Evolutionary conservation across 2,113 vertebrate genomes (phyloP), one percentile per base, ranked within the genome.

Genomic region (Tiliqua scincoides): DNA sequence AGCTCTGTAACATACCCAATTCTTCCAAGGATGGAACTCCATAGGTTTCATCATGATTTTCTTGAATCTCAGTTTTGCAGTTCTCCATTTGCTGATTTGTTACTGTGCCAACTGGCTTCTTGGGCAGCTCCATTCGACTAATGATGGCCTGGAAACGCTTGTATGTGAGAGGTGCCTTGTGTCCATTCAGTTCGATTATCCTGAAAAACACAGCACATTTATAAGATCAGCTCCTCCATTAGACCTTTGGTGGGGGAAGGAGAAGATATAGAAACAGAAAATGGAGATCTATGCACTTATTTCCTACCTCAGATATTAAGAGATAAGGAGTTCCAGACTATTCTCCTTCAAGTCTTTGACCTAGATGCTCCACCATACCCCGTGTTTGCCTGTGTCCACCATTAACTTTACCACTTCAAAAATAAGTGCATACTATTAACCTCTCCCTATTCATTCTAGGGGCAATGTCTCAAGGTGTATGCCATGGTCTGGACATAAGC

Each of bases 81-180:
- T 92, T 93, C 90, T 97, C 97, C 98, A 99, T 98, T 95, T 99
- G 98, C 89, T 97, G 97, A 82, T 94, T 96, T 52, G 91, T 98
- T 93, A 99, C 82, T 0, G 96, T 92, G 76, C 96, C 95, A 91
- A 98, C 95, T 0, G 98, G 98, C 93, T 97, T 97, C 95, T 95
- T 96, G n/a, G 98, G 98, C 82, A 99, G 96, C 91, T 99, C 98
- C 95, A 99, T 97, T 27, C 97, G 96, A 93, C 97, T 98, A 89
- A 99, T 98, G 87, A 99, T 98, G 93, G 98, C 96, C 93, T 99
- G 98, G 92, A 99, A 99, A 40, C 98, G 97, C 95, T 99, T 99
- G 94, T 99, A 99, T 79, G 98, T 99, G 81, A 99, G 97, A 5
- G 99, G 99, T 23, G 98, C 97, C 87, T 97, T 98, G 95, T 97